phyloP scores from a whole-genome alignment of 2,797 vertebrate genomes.

The Sternotherus odoratus region DNA sequence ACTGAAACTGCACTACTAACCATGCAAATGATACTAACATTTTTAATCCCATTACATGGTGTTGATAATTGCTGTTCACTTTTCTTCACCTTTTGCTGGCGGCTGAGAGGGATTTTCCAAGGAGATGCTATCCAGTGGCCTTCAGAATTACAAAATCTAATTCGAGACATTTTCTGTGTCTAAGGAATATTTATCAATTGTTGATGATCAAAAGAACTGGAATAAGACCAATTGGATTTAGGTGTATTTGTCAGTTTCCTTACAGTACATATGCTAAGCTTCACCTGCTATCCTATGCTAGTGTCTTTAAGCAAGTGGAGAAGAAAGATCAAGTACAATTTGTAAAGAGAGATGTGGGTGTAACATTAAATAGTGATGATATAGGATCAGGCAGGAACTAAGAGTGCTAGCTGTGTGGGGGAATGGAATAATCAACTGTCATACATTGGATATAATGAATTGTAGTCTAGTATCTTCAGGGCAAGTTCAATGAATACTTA shows the following conservation, averaged over 20 bases:
- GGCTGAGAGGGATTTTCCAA: neutral
- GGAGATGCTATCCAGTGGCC: neutral
- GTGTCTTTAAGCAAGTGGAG: neutral
- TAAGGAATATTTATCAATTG: neutral
- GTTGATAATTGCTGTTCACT: neutral
- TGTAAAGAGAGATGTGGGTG: neutral
- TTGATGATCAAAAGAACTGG: neutral
- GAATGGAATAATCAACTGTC: fast-evolving
- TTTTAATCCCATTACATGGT: neutral
- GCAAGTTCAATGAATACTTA: neutral
- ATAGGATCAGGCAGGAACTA: neutral
- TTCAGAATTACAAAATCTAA: neutral
- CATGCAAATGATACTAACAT: neutral
- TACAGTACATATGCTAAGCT: neutral
- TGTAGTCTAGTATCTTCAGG: neutral
- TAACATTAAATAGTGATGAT: neutral
- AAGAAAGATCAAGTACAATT: neutral
- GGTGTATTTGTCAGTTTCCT: neutral
- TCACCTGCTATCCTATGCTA: neutral
- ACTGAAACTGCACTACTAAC: neutral
- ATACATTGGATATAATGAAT: neutral
- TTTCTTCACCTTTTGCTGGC: neutral
- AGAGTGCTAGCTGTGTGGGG: neutral
- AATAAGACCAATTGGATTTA: neutral
- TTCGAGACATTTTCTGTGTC: neutral